These are phyloP conservation scores for Synanthedon vespiformis DNA, from an alignment of 2,888 invertebrate species.

Conservation along the genomic window DNA sequence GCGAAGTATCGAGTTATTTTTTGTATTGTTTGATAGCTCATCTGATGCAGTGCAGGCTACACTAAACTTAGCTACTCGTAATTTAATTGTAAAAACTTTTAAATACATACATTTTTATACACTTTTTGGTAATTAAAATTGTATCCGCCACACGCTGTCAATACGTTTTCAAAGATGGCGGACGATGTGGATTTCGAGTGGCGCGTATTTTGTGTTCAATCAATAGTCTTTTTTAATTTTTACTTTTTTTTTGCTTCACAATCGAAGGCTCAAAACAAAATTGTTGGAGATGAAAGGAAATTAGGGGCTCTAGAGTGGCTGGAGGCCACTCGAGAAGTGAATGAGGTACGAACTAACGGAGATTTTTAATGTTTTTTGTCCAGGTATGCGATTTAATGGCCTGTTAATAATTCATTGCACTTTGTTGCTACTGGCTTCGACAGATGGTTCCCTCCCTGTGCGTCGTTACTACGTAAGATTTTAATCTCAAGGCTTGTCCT, in stretches of 20 bases:
- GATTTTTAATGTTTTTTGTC: constrained; percentile 52
- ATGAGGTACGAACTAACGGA: constrained; percentile 53
- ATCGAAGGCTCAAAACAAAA: constrained; percentile 46
- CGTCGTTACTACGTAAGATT: not conserved
- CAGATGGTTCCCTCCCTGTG: not conserved
- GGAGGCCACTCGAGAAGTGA: constrained; percentile 56
- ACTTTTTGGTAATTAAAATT: not conserved
- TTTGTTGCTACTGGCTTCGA: constrained; percentile 6
- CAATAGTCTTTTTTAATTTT: constrained; percentile 53
- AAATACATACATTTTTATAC: not conserved
- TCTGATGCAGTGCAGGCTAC: too few species aligned
- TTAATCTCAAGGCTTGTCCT: not conserved
- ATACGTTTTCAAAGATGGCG: constrained; percentile 63
- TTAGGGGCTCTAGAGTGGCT: constrained; percentile 41
- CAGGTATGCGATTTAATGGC: constrained; percentile 52
- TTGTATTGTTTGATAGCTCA: too few species aligned
- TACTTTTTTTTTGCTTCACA: constrained; percentile 51
- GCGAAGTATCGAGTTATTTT: too few species aligned
- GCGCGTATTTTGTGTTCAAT: constrained; percentile 48
- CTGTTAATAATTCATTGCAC: constrained; percentile 41
- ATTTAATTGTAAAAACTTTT: not conserved
- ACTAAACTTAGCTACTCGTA: too few species aligned
- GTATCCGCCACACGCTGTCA: constrained; percentile 28
- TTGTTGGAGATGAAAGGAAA: constrained; percentile 59
- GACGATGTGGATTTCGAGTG: constrained; percentile 61